phyloP scores from a whole-genome alignment of 2,888 invertebrate genomes.

The Tupiocoris notatus region DNA sequence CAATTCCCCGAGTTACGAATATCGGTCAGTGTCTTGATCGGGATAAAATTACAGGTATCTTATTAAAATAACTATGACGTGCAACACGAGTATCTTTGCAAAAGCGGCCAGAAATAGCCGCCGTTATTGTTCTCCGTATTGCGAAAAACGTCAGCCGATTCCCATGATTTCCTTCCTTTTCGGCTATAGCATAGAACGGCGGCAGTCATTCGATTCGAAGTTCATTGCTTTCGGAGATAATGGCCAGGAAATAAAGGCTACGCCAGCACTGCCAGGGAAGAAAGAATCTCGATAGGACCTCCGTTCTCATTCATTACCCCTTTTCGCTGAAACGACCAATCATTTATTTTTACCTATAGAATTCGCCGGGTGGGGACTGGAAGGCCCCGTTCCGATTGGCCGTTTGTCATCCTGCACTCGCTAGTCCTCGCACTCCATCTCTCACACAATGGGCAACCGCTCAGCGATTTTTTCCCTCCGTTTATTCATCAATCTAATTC shows the following conservation, averaged over 20 bases:
- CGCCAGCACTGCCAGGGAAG: not conserved
- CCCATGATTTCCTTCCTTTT: not conserved
- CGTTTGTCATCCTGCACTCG: not conserved
- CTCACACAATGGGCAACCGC: not conserved
- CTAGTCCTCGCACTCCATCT: not conserved
- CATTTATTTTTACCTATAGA: constrained; percentile 36
- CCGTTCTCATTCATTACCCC: constrained; percentile 22
- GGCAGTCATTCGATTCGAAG: not conserved
- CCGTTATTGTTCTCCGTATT: not conserved
- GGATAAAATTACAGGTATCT: no score
- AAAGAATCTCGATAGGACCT: constrained; percentile 14
- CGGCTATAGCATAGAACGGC: no score
- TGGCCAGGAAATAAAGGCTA: constrained; percentile 22
- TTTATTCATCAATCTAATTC: no score
- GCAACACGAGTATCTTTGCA: no score
- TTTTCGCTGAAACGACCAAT: constrained; percentile 16
- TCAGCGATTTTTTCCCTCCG: no score
- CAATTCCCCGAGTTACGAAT: no score
- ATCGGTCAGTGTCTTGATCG: no score
- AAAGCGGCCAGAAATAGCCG: not conserved
- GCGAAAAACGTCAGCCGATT: not conserved
- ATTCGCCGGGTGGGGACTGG: not conserved
- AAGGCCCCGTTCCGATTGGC: not conserved
- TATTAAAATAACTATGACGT: no score
- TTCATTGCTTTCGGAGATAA: constrained; percentile 22